phyloP scores from a whole-genome alignment of 2,888 invertebrate species.

The Lottia scabra region DNA sequence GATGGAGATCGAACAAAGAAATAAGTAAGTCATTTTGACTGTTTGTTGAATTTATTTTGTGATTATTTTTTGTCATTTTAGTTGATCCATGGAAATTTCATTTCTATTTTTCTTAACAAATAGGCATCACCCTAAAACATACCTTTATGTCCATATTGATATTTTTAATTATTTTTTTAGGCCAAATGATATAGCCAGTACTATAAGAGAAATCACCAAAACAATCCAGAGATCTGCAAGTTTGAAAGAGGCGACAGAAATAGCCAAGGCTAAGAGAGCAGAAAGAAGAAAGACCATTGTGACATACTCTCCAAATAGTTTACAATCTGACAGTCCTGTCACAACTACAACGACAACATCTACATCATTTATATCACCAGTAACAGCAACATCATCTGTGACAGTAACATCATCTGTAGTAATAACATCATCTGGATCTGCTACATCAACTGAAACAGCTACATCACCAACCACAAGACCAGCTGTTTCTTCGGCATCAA shows the following conservation, averaged over 20 bases:
- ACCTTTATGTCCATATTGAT: not conserved
- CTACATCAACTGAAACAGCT: not conserved
- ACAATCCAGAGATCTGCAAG: constrained; percentile 60
- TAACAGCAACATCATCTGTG: not conserved
- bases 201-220: constrained; percentile 28
- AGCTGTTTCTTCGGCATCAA: not conserved
- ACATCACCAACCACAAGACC: not conserved
- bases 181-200: not conserved
- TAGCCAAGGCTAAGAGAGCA: constrained; percentile 41
- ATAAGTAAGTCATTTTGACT: constrained; percentile 37
- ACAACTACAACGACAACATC: not conserved
- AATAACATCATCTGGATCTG: constrained; percentile 7
- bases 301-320: constrained; percentile 52
- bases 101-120: not conserved
- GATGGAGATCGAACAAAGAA: constrained; percentile 77
- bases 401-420: not conserved
- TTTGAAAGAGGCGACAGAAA: constrained; percentile 48
- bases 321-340: constrained; percentile 34
- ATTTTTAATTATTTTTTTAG: not conserved
- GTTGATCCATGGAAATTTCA: not conserved
- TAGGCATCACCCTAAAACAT: not conserved
- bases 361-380: not conserved
- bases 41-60: too few relatives aligned
- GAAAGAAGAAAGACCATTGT: constrained; percentile 52
- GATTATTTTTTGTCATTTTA: too few relatives aligned